Evolutionary conservation across 2,888 invertebrate species (phyloP), one percentile per base, ranked within the genome.

Genomic region (Dione juno): DNA sequence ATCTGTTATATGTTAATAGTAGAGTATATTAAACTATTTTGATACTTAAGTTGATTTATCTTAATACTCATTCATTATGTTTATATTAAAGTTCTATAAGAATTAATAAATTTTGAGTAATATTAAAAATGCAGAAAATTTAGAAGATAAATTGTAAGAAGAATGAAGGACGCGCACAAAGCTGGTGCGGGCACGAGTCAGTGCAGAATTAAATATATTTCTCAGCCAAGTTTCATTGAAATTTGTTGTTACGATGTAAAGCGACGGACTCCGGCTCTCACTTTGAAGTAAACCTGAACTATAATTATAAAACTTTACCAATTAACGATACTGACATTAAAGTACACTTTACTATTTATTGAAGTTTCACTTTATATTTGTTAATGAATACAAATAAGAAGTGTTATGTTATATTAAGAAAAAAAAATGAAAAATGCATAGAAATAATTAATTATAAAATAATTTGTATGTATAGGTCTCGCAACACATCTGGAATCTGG

Each of bases 161-260:
- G 59, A 28, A n/a, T 10, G 43, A n/a, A 28, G 14, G 43, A 21
- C 28, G 28, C 28, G 10, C 41, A 43, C 59, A 43, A 28, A 61
- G 59, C 59, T 16, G 16, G 11, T 57, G 43, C 59, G 43, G 59
- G 43, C 59, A 0, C 10, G 43, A 28, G 3, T n/a, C 43, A 28
- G 14, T n/a, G n/a, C 6, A n/a, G 6, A 45, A 28, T 61, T 11
- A 28, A 61, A 41, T 61, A n/a, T 45, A 61, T 61, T 61, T 61
- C 43, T n/a, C 28, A 14, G 43, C 28, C 59, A 61, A 61, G 14
- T 61, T 61, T 61, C 59, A 61, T 28, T 57, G 57, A 57, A 61
- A 43, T 45, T 61, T 28, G 43, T 61, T 61, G 59, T 28, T 61
- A 21, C 41, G 43, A 45, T 61, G 59, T 43, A 61, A 61, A 43